These are phyloP conservation scores for Aspidapion aeneum DNA, from an alignment of 2,888 invertebrate genomes.

Conservation along the genomic window DNA sequence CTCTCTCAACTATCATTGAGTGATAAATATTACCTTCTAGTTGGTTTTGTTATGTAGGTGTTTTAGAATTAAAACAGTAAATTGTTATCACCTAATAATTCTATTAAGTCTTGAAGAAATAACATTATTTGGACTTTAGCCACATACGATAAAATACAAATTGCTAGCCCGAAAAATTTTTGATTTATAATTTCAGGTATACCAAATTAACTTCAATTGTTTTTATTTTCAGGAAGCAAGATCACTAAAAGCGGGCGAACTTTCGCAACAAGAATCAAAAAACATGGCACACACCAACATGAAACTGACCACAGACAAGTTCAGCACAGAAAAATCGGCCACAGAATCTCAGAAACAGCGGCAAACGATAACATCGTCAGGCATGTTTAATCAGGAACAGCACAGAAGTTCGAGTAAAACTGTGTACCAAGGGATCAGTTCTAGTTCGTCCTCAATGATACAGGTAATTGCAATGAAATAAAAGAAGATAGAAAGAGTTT, in stretches of 20 bases:
- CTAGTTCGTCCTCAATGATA: constrained; percentile 50
- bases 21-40: too few relatives aligned
- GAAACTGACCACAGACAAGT: constrained; percentile 81
- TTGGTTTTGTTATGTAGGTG: too few relatives aligned
- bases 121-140: too few relatives aligned
- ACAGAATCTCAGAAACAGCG: constrained; percentile 66
- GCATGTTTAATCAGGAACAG: constrained; percentile 69
- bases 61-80: too few relatives aligned
- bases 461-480: too few relatives aligned
- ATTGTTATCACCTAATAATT: too few relatives aligned
- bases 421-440: constrained; percentile 72
- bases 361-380: constrained; percentile 75
- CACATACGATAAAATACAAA: too few relatives aligned
- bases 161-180: too few relatives aligned
- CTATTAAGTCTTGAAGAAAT: too few relatives aligned
- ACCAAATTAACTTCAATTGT: neutral
- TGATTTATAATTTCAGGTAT: neutral
- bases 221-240: constrained; percentile 66
- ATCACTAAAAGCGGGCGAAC: constrained; percentile 77
- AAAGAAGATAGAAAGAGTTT: too few relatives aligned
- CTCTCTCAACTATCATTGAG: too few relatives aligned
- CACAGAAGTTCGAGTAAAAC: constrained; percentile 74
- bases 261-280: constrained; percentile 81
- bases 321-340: constrained; percentile 77
- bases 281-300: constrained; percentile 81